Evolutionary conservation across 2,113 vertebrate genomes (phyloP), one percentile per base, ranked within the genome.

Genomic region (Chionomys nivalis): DNA sequence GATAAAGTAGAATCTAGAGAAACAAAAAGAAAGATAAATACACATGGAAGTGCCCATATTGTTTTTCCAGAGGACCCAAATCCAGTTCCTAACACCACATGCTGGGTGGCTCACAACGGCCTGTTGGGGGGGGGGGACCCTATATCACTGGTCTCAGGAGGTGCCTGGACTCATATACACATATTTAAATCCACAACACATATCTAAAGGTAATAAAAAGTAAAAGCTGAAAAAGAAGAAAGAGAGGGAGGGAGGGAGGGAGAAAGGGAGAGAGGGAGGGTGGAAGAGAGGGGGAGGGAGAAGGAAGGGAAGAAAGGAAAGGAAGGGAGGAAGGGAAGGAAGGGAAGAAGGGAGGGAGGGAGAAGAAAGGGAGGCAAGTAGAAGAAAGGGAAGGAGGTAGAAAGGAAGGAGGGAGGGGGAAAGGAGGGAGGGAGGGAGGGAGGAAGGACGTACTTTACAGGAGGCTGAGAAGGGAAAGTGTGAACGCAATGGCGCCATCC

Each of bases 271-370:
- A 2, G 0, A 16, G 75, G 1, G 6, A 12, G 42, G 52, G 52
- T 12, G 49, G 49, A 52, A 39, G 39, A 4, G 36, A 24, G 39
- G 8, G 10, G 26, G 73, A 5, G 4, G 6, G 73, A 49, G 2
- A 14, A 5, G 42, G 2, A 24, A 16, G 52, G 12, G 7, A 4
- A 13, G 52, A 12, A 4, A 2, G 11, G 2, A 4, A 17, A 33
- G 17, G 33, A 3, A 42, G 42, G 12, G 0, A 16, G 42, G 4
- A 0, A 17, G 42, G 0, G 1, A 7, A 0, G 2, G 39, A 23
- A 39, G 2, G 3, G 9, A 23, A 0, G 19, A 0, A 42, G 9
- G 13, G 17, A 42, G 10, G 24, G 39, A 0, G 39, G 39, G 36
- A 4, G 44, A 17, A 19, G 39, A 9, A 1, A 0, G 5, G 23